phyloP scores from a whole-genome alignment of 2,888 invertebrate genomes.

The Phrixothrix hirtus region DNA sequence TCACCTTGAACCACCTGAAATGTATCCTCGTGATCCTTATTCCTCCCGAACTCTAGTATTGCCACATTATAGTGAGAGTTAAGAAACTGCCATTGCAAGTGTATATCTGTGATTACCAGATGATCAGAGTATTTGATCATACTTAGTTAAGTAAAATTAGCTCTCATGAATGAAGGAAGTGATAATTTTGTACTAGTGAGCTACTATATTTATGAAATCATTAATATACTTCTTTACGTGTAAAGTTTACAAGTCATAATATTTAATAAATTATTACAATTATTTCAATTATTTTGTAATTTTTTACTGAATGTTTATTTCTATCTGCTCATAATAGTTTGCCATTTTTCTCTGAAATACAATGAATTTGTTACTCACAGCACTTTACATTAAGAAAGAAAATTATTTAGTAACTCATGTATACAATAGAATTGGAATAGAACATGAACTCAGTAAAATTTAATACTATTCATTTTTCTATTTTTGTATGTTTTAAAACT shows the following conservation, averaged over 20 bases:
- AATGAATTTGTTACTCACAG: too few species aligned
- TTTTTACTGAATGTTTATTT: slow-evolving; percentile 12
- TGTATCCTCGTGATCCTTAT: slow-evolving; percentile 58
- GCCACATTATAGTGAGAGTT: slow-evolving; percentile 67
- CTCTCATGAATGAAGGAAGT: slow-evolving; percentile 54
- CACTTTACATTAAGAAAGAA: too few species aligned
- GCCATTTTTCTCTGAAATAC: too few species aligned
- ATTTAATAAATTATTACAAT: slow-evolving; percentile 32
- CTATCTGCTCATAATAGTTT: slow-evolving; percentile 24
- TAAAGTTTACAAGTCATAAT: slow-evolving; percentile 53
- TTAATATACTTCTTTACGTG: slow-evolving; percentile 49
- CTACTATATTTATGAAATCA: slow-evolving; percentile 54
- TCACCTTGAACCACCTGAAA: slow-evolving; percentile 74
- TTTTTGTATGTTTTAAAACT: too few species aligned
- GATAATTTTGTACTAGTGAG: slow-evolving; percentile 56
- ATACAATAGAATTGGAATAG: too few species aligned
- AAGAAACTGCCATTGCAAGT: slow-evolving; percentile 57
- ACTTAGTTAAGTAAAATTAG: slow-evolving; percentile 52
- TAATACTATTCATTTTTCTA: too few species aligned
- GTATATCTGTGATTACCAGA: slow-evolving; percentile 58
- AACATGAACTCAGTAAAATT: too few species aligned
- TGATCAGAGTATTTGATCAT: slow-evolving; percentile 54
- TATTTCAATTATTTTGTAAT: slow-evolving; percentile 19
- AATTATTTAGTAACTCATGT: too few species aligned
- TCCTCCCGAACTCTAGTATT: slow-evolving; percentile 61